These are phyloP conservation scores for Amblyraja radiata DNA, from an alignment of 2,797 vertebrate genomes.

Conservation along the genomic window DNA sequence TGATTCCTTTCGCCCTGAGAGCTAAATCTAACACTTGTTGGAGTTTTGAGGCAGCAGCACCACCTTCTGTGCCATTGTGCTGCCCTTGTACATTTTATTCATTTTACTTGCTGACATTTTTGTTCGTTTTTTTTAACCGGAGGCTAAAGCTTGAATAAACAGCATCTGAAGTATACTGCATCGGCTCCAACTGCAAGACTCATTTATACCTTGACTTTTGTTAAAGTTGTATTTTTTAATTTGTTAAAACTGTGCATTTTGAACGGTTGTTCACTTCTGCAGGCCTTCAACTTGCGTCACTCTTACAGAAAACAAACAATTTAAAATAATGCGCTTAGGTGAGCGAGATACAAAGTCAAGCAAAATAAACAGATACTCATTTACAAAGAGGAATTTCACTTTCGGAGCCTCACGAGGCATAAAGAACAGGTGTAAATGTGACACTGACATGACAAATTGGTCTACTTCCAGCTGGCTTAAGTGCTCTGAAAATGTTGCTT, in stretches of 20 bases:
- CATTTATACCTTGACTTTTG: not conserved
- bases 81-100: not conserved
- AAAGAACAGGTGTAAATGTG: not conserved
- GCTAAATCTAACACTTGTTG: too few species aligned
- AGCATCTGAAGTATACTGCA: not conserved
- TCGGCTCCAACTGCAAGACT: not conserved
- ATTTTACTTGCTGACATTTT: not conserved
- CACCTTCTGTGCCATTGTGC: too few species aligned
- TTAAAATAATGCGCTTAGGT: not conserved
- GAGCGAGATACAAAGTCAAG: not conserved
- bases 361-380: not conserved
- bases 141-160: not conserved
- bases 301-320: not conserved
- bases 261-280: not conserved
- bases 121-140: not conserved
- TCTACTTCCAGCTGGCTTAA: not conserved
- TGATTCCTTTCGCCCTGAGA: too few species aligned
- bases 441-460: constrained; percentile 5
- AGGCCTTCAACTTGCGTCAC: not conserved
- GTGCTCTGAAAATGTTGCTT: not conserved
- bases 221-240: not conserved
- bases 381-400: not conserved
- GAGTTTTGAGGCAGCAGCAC: too few species aligned
- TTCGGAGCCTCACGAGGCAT: too few species aligned
- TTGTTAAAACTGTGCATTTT: not conserved